phyloP scores from a whole-genome alignment of 2,797 vertebrate species.

The Sebastes miniatus region DNA sequence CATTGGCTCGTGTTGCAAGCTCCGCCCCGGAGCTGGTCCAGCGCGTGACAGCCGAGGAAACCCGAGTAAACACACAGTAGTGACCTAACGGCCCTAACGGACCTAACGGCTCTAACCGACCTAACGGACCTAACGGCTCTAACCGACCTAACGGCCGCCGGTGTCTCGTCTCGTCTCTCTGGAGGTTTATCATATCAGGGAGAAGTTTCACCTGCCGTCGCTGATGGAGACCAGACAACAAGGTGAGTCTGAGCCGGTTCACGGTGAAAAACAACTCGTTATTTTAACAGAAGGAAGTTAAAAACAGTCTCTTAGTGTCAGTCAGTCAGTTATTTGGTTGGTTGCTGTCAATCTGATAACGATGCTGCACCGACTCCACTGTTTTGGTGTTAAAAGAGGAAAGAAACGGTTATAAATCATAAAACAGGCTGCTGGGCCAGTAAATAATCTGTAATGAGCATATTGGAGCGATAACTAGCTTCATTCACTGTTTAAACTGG shows the following conservation, averaged over 20 bases:
- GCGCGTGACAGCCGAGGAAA: constrained; percentile 60
- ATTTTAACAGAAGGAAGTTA: background rate
- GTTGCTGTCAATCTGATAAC: constrained; percentile 13
- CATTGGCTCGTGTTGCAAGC: constrained; percentile 57
- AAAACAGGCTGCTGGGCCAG: background rate
- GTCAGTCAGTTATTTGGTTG: too few relatives aligned
- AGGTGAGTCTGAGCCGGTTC: constrained; percentile 68
- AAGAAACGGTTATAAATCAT: rapidly evolving
- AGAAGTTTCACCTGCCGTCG: constrained; percentile 23
- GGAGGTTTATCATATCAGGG: background rate
- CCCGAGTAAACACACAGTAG: background rate
- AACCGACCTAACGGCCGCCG: background rate
- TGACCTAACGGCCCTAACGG: constrained; percentile 5
- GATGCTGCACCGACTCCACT: constrained; percentile 6
- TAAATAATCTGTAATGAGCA: rapidly evolving
- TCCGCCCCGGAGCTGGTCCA: constrained; percentile 39
- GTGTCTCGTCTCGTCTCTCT: background rate
- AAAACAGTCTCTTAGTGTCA: background rate
- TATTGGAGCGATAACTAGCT: too few relatives aligned
- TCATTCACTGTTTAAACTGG: background rate
- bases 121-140: background rate
- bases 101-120: background rate
- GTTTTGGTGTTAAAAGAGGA: background rate
- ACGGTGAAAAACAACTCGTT: too few relatives aligned
- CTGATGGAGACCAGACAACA: constrained; percentile 81